These are phyloP conservation scores for Carcharodon carcharias DNA, from an alignment of 2,797 vertebrate genomes.

Conservation along the genomic window DNA sequence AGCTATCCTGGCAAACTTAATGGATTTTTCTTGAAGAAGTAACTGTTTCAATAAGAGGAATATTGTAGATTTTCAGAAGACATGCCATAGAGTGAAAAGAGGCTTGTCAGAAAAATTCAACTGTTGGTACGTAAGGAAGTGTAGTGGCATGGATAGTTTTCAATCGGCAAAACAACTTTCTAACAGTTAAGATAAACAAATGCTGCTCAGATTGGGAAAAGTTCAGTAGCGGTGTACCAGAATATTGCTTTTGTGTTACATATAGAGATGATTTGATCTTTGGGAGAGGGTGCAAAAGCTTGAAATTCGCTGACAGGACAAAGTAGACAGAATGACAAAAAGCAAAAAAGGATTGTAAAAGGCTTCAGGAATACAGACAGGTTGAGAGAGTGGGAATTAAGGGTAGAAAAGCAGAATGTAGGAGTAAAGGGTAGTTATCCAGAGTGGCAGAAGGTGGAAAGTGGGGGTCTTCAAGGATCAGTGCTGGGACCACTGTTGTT, in stretches of 20 bases:
- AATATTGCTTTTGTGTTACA: neutral
- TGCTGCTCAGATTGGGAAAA: neutral
- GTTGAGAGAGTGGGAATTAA: neutral
- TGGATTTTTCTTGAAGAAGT: neutral
- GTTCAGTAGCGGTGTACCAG: neutral
- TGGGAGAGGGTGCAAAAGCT: neutral
- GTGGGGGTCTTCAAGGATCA: too few relatives aligned
- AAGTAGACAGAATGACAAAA: neutral
- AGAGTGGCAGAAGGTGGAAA: too few relatives aligned
- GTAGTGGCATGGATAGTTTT: neutral
- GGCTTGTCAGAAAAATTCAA: neutral
- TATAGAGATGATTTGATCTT: neutral
- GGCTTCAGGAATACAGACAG: neutral
- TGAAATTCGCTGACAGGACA: neutral
- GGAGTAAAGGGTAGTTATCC: too few relatives aligned
- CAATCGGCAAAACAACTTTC: too few relatives aligned
- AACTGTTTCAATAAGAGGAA: neutral
- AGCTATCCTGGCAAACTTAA: neutral
- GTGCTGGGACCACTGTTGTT: too few relatives aligned
- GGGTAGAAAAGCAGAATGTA: too few relatives aligned
- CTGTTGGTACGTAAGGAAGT: neutral
- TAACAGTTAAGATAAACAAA: neutral
- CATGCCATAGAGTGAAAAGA: neutral
- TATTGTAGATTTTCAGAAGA: neutral
- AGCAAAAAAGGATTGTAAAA: neutral